Conservation (phyloP, 2,888 invertebrate species). For the Lypha dubia region DNA sequence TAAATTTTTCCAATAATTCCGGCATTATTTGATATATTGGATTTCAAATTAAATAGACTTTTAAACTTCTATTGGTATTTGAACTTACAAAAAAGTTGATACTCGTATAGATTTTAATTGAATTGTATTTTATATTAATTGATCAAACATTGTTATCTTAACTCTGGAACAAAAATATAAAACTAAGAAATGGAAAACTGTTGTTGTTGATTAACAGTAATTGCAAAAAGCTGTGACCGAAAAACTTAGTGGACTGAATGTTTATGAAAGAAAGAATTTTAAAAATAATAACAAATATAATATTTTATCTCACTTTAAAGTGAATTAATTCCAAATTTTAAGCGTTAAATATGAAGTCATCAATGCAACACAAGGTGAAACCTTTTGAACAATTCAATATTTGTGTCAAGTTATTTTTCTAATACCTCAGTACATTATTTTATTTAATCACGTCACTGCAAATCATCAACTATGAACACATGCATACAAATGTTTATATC, state of each 20-base stretch:
- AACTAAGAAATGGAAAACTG: not conserved
- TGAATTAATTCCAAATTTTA: not conserved
- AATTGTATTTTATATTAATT: no score
- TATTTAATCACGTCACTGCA: not conserved
- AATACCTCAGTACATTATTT: not conserved
- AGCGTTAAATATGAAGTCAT: no score
- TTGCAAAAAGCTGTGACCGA: not conserved
- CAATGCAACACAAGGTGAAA: not conserved
- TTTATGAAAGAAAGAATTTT: no score
- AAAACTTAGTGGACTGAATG: not conserved
- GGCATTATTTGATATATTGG: no score
- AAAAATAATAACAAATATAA: not conserved
- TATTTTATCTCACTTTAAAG: not conserved
- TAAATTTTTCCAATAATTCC: no score
- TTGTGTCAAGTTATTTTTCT: not conserved
- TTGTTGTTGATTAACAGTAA: not conserved
- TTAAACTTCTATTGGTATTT: no score
- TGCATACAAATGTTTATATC: not conserved
- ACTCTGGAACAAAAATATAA: no score
- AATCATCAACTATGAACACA: not conserved
- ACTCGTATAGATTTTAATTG: no score
- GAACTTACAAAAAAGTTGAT: no score
- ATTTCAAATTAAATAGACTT: no score
- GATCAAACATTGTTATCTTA: no score
- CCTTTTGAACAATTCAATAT: not conserved